These are phyloP conservation scores for Acomys russatus DNA, from an alignment of 2,797 vertebrate genomes.

Conservation along the genomic window DNA sequence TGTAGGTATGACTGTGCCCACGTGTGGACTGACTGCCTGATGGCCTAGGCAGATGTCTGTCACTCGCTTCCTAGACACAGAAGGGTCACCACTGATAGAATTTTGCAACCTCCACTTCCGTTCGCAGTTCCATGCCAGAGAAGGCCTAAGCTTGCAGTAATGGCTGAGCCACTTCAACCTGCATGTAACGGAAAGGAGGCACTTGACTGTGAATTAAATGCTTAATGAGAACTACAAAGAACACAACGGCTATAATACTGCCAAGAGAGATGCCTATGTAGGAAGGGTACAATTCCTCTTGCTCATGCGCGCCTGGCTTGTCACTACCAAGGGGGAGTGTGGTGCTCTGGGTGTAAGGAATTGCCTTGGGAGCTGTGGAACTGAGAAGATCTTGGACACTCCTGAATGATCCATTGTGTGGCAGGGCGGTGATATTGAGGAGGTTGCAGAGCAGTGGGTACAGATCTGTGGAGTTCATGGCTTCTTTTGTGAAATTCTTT, in stretches of 20 bases:
- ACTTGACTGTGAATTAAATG: slow-evolving; percentile 91
- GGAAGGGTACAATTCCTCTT: slow-evolving; percentile 88
- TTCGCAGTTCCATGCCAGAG: slow-evolving; percentile 49
- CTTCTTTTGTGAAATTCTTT: slow-evolving; percentile 90
- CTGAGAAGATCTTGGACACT: slow-evolving; percentile 92
- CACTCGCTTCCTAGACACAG: slow-evolving; percentile 53
- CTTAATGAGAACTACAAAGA: slow-evolving; percentile 92
- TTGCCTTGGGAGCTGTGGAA: slow-evolving; percentile 65
- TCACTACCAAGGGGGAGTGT: not conserved
- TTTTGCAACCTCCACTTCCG: slow-evolving; percentile 8
- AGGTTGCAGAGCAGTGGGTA: slow-evolving; percentile 96
- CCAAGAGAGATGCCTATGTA: slow-evolving; percentile 92
- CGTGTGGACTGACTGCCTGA: not conserved
- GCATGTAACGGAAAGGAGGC: slow-evolving; percentile 88
- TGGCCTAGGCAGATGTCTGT: slow-evolving; percentile 44
- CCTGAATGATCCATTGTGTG: slow-evolving; percentile 95
- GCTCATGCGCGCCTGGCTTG: slow-evolving; percentile 56
- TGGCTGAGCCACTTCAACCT: slow-evolving; percentile 93
- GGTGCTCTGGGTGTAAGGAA: slow-evolving; percentile 43
- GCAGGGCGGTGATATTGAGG: slow-evolving; percentile 90
- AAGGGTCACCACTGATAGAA: slow-evolving; percentile 66
- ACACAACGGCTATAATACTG: slow-evolving; percentile 91
- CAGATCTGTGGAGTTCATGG: slow-evolving; percentile 94
- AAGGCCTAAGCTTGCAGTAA: slow-evolving; percentile 92
- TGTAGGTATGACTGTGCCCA: not conserved